A percentile compares a stretch with the other conserved stretches of the same genome.
Conservation (phyloP, 2,888 invertebrate genomes). For the Sussaba pulchella region DNA sequence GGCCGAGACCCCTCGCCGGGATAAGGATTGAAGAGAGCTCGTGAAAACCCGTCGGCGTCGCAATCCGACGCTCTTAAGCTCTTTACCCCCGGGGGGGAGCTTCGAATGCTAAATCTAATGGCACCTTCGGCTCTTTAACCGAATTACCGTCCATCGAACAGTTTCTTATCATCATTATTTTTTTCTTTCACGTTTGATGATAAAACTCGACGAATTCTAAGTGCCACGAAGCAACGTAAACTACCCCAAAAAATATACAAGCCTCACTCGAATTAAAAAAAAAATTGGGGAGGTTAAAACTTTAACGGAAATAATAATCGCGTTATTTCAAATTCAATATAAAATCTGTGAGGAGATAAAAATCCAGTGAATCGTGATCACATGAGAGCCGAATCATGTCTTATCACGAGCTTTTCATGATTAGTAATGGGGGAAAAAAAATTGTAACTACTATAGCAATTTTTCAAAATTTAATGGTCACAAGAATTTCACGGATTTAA, state of each 20-base stretch:
- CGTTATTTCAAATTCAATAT: background rate
- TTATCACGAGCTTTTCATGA: too few relatives aligned
- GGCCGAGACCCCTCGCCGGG: slow-evolving; percentile 44
- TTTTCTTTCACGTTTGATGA: slow-evolving; percentile 48
- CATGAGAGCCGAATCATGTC: too few relatives aligned
- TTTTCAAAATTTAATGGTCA: background rate
- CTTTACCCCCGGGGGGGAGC: slow-evolving; percentile 52
- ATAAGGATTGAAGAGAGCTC: slow-evolving; percentile 57
- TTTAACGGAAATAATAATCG: slow-evolving; percentile 26
- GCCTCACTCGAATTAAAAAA: background rate
- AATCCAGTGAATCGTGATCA: slow-evolving; percentile 48
- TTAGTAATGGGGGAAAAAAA: too few relatives aligned
- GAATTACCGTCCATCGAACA: slow-evolving; percentile 51
- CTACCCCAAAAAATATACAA: background rate
- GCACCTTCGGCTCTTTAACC: slow-evolving; percentile 23
- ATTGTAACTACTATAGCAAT: background rate
- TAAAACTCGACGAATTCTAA: slow-evolving; percentile 49
- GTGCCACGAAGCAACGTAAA: background rate
- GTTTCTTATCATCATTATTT: too few relatives aligned
- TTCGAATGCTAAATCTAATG: slow-evolving; percentile 28
- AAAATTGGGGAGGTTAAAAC: slow-evolving; percentile 4
- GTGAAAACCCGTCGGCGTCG: slow-evolving; percentile 45
- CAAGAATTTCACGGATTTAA: background rate
- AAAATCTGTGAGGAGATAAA: slow-evolving; percentile 44
- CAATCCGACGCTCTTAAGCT: slow-evolving; percentile 20